phyloP scores from a whole-genome alignment of 2,888 invertebrate species.

The Cosmorhoe ocellata region DNA sequence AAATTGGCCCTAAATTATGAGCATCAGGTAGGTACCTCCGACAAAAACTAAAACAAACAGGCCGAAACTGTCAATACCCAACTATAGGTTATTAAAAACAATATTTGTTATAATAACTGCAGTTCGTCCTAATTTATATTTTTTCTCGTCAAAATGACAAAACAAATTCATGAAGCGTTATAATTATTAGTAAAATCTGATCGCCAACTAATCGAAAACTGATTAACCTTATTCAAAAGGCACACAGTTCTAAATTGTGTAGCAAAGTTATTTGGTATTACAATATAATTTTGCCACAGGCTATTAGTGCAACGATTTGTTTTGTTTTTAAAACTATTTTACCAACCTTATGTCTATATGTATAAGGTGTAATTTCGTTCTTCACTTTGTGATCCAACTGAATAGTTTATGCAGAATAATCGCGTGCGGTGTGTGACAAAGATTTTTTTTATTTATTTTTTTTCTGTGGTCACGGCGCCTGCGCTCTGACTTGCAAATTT shows the following conservation, averaged over 20 bases:
- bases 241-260: constrained; percentile 9
- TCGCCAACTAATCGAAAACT: neutral
- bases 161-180: constrained; percentile 53
- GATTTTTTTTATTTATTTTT: constrained; percentile 39
- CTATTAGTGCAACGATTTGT: constrained; percentile 5
- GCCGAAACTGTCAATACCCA: constrained; percentile 37
- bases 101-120: constrained; percentile 50
- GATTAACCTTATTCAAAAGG: neutral
- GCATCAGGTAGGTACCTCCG: constrained; percentile 27
- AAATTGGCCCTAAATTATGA: constrained; percentile 19
- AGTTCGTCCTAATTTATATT: constrained; percentile 43
- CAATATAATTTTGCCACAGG: neutral
- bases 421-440: constrained; percentile 65
- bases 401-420: constrained; percentile 28
- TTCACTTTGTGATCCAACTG: neutral
- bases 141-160: constrained; percentile 53
- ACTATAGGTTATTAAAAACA: constrained; percentile 54
- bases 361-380: constrained; percentile 19
- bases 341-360: fast-evolving
- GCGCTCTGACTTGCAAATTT: constrained; percentile 60
- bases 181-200: constrained; percentile 28
- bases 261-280: neutral
- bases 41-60: constrained; percentile 29
- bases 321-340: neutral
- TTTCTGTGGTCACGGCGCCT: constrained; percentile 18